These are phyloP conservation scores for Leptothorax acervorum DNA, from an alignment of 2,888 invertebrate species.

Conservation along the genomic window DNA sequence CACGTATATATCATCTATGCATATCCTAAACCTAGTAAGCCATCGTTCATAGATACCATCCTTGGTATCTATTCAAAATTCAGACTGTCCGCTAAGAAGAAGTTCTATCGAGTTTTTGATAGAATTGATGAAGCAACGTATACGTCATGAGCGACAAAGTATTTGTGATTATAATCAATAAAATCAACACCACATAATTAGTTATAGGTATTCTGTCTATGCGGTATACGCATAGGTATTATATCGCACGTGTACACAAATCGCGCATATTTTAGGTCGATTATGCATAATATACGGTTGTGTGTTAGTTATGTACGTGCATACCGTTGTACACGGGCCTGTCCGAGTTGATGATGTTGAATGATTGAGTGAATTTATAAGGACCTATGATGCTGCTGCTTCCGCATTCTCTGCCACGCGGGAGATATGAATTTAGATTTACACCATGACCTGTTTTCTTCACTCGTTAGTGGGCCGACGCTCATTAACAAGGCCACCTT, in stretches of 20 bases:
- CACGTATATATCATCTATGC: too few species aligned
- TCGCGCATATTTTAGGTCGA: constrained; percentile 57
- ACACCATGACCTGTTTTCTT: constrained; percentile 60
- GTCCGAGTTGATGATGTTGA: constrained; percentile 13
- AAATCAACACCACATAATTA: not conserved
- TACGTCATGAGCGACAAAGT: not conserved
- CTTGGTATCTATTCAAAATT: not conserved
- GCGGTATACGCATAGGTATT: not conserved
- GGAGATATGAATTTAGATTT: constrained; percentile 75
- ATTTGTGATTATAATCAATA: not conserved
- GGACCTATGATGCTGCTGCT: constrained; percentile 46
- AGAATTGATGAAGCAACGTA: not conserved
- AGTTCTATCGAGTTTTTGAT: not conserved
- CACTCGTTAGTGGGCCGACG: not conserved
- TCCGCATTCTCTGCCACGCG: constrained; percentile 68
- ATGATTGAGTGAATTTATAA: constrained; percentile 67
- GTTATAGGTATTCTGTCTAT: not conserved
- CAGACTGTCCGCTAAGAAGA: not conserved
- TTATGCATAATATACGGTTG: constrained; percentile 15
- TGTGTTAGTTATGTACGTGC: not conserved
- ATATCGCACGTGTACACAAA: not conserved
- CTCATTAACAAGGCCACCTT: constrained; percentile 17
- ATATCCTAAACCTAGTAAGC: not conserved
- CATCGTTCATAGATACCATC: not conserved
- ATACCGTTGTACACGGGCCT: not conserved